Base-by-base conservation (phyloP, 2,888 invertebrate species). In the Brenthis hecate region DNA sequence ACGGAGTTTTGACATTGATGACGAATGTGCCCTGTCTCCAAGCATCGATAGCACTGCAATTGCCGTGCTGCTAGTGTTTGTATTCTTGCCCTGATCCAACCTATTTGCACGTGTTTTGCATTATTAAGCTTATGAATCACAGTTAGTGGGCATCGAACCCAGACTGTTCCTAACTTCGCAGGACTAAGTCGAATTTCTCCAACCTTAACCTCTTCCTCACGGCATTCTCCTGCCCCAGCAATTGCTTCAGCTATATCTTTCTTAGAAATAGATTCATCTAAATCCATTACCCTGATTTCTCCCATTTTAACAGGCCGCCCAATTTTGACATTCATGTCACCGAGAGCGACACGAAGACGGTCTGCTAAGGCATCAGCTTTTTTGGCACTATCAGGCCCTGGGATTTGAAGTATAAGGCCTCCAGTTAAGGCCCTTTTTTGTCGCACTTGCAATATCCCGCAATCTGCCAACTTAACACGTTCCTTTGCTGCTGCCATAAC, bases 11-110 rank as follows among this genome's bases (percentile, higher is more conserved):
- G 28, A 36, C 74, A 74, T 16, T 57, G 62, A 0, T 8, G 65
- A 3, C 72, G 19, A 2, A 68, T 70, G n/a, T 74, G 74, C 0
- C 75, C 74, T 50, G 50, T 69, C 64, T 71, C 72, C 1, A 74
- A 56, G 68, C 71, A 74, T 13, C 70, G 58, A 51, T 56, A 75
- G 47, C 74, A 74, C 11, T 71, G 64, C 54, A 72, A 13, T 1
- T 69, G 72, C 36, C 73, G 56, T 16, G 68, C 54, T 13, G 58
- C 57, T 28, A 72, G 51, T 3, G 50, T 23, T 28, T 68, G 61
- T 0, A 71, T 66, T n/a, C 65, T 48, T 3, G 56, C 60, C 0
- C 43, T 54, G 0, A 53, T 65, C 71, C 67, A 70, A 8, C 70
- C 70, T 2, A 73, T 57, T 2, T 53, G 58, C 2, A 73, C 23